Base-by-base conservation (phyloP, 1,140 invertebrate genomes). In the Drosophila arizonae region DNA sequence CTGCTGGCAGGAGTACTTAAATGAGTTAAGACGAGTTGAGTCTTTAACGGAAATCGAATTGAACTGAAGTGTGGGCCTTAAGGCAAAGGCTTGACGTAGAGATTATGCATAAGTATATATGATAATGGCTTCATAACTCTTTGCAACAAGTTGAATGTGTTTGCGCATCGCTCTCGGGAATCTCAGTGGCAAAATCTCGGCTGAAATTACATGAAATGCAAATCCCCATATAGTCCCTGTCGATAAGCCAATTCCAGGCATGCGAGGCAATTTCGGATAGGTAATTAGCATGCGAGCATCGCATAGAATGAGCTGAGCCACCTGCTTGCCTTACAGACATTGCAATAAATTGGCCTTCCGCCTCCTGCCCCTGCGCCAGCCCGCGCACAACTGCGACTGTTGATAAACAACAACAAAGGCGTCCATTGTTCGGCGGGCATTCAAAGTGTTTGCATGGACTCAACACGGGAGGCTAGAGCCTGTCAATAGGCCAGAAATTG, bases 281-380 rank as follows among this genome's bases (percentile, higher is more conserved):
- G 36, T 74, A 74, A 74, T 74, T 74, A 74, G 60, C 60, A 58
- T 66, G 55, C 41, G 46, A 54, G 39, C 48, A 66, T 67, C 66
- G 55, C 58, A 57, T 17, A 52, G 24, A 6, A 51, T 6, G 1
- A 9, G 15, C 48, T 26, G 45, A n/a, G 4, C 4, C 17, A 21
- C 28, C 5, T 6, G 15, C n/a, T 30, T n/a, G 24, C 51, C 15
- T 36, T 26, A 5, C 45, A 69, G 58, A 70, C 62, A 60, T 69
- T 70, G 60, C 66, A 64, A 70, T 74, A 64, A 70, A 64, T 69
- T 64, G 72, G 54, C 54, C 3, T 60, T 56, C 39, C 33, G 3
- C 11, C 11, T 43, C 13, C 8, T 10, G 26, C 36, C 36, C 36
- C 10, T 30, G 64, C 15, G 15, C 1, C 43, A 11, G 57, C 39